phyloP scores from a whole-genome alignment of 2,113 vertebrate genomes.

The Eulemur macaco region DNA sequence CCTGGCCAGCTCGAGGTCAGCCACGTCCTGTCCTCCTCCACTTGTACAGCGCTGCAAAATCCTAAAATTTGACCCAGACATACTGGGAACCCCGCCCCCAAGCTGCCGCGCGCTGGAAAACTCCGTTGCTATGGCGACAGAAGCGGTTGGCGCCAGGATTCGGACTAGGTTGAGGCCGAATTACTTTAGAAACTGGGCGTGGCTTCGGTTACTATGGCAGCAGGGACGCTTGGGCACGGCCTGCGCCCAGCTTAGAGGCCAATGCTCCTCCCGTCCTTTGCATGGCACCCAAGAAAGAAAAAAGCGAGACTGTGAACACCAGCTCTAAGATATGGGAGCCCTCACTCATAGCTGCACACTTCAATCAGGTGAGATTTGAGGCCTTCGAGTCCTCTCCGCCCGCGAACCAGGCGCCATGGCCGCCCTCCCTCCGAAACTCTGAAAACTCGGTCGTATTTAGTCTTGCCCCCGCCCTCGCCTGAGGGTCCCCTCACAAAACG shows the following conservation, averaged over 20 bases:
- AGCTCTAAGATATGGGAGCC: slow-evolving; percentile 80
- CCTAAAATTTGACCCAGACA: rapidly evolving
- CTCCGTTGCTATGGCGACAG: slow-evolving; percentile 33
- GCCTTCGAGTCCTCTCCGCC: no score
- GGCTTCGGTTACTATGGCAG: slow-evolving; percentile 68
- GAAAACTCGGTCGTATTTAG: neutral
- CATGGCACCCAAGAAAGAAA: slow-evolving; percentile 82
- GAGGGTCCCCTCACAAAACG: neutral
- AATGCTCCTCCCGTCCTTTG: neutral
- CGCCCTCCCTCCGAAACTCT: rapidly evolving
- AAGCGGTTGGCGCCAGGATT: neutral
- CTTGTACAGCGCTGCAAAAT: neutral
- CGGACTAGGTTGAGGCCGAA: rapidly evolving
- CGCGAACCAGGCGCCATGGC: neutral
- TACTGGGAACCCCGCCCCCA: neutral
- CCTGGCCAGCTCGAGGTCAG: no score
- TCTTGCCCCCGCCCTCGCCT: neutral
- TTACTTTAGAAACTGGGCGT: neutral
- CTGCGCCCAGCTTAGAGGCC: neutral
- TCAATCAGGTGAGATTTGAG: slow-evolving; percentile 82
- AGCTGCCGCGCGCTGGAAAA: rapidly evolving
- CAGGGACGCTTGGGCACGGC: neutral
- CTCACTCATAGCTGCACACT: slow-evolving; percentile 77
- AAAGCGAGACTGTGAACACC: neutral
- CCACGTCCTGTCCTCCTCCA: no score